Conservation (phyloP, 2,888 invertebrate species). For the Acronicta alni region DNA sequence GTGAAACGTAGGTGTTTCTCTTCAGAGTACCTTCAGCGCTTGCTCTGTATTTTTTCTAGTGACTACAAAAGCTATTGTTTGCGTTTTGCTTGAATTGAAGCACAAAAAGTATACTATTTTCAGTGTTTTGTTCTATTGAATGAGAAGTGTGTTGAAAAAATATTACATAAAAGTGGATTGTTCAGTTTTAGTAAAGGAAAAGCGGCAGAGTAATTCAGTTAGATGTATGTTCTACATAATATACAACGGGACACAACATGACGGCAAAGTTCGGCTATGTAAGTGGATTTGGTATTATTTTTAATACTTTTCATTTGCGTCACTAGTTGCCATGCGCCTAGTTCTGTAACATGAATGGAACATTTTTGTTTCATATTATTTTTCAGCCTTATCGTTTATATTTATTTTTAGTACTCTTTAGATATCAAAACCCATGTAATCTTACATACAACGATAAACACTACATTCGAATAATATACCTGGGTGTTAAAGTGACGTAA, state of each 20-base stretch:
- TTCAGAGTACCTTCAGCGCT: constrained; percentile 76
- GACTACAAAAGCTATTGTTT: constrained; percentile 87
- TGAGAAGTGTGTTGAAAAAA: constrained; percentile 83
- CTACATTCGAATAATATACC: constrained; percentile 18
- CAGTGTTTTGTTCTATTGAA: constrained; percentile 85
- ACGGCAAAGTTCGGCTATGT: constrained; percentile 90
- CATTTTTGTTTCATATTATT: constrained; percentile 21
- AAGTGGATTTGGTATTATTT: constrained; percentile 64
- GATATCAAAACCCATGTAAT: constrained; percentile 34
- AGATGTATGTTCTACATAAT: constrained; percentile 88
- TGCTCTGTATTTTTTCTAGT: constrained; percentile 77
- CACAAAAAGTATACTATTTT: constrained; percentile 80
- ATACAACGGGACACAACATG: constrained; percentile 90
- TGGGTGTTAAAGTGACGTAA: constrained; percentile 12
- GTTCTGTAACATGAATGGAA: constrained; percentile 27
- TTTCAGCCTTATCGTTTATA: constrained; percentile 27
- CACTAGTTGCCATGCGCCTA: constrained; percentile 39
- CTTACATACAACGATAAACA: constrained; percentile 30
- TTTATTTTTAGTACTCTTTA: constrained; percentile 35
- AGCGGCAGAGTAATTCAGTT: constrained; percentile 85
- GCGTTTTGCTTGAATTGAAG: constrained; percentile 71
- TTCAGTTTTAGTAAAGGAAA: constrained; percentile 84
- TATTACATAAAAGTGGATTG: constrained; percentile 87
- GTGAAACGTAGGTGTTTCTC: constrained; percentile 82
- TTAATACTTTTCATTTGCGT: constrained; percentile 20